Conservation (phyloP, 2,888 invertebrate species). For the Perdita meconis region DNA sequence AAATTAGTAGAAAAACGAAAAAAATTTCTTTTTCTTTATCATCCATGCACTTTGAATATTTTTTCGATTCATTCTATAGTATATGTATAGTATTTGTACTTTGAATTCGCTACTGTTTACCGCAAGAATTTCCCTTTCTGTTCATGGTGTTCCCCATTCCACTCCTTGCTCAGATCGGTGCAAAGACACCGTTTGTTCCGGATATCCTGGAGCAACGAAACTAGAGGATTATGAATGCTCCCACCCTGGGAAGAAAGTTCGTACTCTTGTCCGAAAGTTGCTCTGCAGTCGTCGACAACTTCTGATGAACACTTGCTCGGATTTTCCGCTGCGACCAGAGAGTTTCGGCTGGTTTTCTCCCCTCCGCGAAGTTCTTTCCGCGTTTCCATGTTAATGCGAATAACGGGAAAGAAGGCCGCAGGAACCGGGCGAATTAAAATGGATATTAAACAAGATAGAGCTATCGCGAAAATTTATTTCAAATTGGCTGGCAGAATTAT, state of each 20-base stretch:
- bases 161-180: neutral
- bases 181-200: neutral
- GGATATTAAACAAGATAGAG: neutral
- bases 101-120: neutral
- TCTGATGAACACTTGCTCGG: constrained; percentile 13
- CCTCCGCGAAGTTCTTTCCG: neutral
- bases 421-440: neutral
- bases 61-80: too few relatives aligned
- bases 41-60: too few relatives aligned
- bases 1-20: too few relatives aligned
- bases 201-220: constrained; percentile 4
- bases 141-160: neutral
- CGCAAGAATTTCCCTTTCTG: neutral
- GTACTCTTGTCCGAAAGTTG: constrained; percentile 12
- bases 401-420: neutral
- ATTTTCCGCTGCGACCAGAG: neutral
- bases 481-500: too few relatives aligned
- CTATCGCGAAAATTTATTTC: too few relatives aligned
- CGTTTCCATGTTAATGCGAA: neutral
- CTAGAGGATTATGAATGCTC: constrained; percentile 1
- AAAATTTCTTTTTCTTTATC: too few relatives aligned
- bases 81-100: neutral
- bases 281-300: constrained; percentile 7
- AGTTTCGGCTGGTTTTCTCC: neutral
- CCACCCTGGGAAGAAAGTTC: neutral